Conservation (phyloP, 1,140 invertebrate genomes). For the Eurosta solidaginis region DNA sequence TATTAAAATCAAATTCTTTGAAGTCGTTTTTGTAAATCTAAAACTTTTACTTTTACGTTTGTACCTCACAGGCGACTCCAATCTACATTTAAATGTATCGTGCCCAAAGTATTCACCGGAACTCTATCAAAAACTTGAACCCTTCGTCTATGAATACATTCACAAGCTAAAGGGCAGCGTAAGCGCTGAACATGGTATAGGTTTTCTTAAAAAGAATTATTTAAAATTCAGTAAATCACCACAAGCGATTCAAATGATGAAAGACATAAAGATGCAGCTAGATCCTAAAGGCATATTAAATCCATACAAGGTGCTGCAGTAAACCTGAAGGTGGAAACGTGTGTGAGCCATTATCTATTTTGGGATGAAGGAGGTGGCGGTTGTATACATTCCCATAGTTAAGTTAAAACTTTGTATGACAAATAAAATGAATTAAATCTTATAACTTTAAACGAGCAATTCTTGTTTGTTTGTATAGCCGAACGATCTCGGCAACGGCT, state of each 20-base stretch:
- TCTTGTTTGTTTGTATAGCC: too few relatives aligned
- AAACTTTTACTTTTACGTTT: not conserved
- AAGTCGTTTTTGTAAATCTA: not conserved
- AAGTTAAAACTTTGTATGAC: too few relatives aligned
- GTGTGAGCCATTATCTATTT: not conserved
- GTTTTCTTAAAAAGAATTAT: conserved; percentile 83
- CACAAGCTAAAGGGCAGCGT: conserved; percentile 79
- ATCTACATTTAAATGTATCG: conserved; percentile 86
- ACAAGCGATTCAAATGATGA: conserved; percentile 78
- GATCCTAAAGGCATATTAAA: conserved; percentile 92
- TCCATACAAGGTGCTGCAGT: conserved; percentile 80
- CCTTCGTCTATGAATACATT: conserved; percentile 87
- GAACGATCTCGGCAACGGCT: too few relatives aligned
- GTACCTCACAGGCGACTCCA: conserved; percentile 76
- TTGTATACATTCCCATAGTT: too few relatives aligned
- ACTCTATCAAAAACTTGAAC: conserved; percentile 77
- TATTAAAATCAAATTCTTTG: not conserved
- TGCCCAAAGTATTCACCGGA: conserved; percentile 77
- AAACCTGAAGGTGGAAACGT: not conserved
- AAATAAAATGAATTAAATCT: too few relatives aligned
- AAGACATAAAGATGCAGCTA: conserved; percentile 77
- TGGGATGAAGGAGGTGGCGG: too few relatives aligned
- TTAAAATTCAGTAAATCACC: conserved; percentile 79
- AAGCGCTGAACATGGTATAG: conserved; percentile 93
- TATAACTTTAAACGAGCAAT: too few relatives aligned